phyloP scores from a whole-genome alignment of 2,113 vertebrate genomes.

The Heterocephalus glaber region DNA sequence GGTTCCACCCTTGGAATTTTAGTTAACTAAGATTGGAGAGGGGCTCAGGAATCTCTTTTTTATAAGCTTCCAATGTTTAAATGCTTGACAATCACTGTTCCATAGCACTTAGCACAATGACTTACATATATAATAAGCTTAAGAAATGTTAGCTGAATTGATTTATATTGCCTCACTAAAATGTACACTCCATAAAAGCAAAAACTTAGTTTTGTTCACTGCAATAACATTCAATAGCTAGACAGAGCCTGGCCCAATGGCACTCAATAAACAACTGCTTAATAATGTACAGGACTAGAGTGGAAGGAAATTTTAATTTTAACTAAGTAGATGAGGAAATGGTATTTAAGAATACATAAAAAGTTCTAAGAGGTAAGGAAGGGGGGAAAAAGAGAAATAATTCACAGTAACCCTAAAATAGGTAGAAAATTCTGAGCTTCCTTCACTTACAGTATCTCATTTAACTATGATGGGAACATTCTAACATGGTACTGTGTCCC shows the following conservation, averaged over 20 bases:
- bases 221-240: neutral
- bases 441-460: neutral
- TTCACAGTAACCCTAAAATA: neutral
- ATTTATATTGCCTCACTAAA: conserved; percentile 36
- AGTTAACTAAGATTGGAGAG: neutral
- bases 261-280: neutral
- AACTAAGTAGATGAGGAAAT: neutral
- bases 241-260: neutral
- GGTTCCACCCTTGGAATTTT: neutral
- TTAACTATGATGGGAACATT: conserved; percentile 24
- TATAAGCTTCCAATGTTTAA: neutral
- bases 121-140: neutral
- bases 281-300: neutral
- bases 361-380: neutral
- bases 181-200: neutral
- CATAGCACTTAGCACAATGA: neutral
- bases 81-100: neutral
- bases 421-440: conserved; percentile 33
- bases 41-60: neutral
- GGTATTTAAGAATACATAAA: conserved; percentile 9
- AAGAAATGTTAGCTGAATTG: neutral
- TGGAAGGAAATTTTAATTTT: conserved; percentile 49
- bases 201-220: conserved; percentile 37
- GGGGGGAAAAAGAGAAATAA: conserved; percentile 25
- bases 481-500: neutral